Evolutionary conservation across 1,140 invertebrate species (phyloP).

Genomic region (Meloidogyne chitwoodi): DNA sequence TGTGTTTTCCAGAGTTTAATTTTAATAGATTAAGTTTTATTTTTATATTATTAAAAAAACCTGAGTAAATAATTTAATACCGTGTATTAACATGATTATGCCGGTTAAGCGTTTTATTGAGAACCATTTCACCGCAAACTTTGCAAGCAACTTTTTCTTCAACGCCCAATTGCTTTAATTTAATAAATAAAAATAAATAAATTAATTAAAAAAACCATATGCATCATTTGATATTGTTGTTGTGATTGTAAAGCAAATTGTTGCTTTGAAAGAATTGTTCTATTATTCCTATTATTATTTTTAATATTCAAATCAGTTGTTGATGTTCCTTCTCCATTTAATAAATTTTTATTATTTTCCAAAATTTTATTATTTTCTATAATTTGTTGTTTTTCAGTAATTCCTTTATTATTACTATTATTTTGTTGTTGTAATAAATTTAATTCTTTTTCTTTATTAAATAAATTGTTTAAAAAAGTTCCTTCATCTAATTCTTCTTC

Average conservation of each 20-base stretch:
- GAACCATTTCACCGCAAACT: slow-evolving; percentile 23
- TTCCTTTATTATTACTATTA: no score
- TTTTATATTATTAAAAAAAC: no score
- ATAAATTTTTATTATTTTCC: not conserved
- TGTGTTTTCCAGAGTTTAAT: no score
- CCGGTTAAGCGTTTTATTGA: slow-evolving; percentile 2
- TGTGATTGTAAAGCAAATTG: not conserved
- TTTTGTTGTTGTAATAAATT: no score
- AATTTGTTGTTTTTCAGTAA: no score
- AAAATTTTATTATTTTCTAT: no score
- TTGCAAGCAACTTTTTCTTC: slow-evolving; percentile 22
- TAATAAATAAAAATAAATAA: not conserved
- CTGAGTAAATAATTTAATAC: no score
- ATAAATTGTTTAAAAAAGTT: no score
- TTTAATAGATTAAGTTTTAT: no score
- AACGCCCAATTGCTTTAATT: not conserved
- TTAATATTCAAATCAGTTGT: not conserved
- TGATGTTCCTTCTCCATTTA: not conserved
- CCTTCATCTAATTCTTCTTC: no score
- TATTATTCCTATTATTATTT: not conserved
- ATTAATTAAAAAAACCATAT: not conserved
- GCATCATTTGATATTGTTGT: not conserved
- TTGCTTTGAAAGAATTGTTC: not conserved
- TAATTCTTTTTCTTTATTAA: no score
- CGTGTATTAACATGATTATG: slow-evolving; percentile 21